Evolutionary conservation across 1,140 invertebrate genomes (phyloP).

Genomic region (Homarus americanus): DNA sequence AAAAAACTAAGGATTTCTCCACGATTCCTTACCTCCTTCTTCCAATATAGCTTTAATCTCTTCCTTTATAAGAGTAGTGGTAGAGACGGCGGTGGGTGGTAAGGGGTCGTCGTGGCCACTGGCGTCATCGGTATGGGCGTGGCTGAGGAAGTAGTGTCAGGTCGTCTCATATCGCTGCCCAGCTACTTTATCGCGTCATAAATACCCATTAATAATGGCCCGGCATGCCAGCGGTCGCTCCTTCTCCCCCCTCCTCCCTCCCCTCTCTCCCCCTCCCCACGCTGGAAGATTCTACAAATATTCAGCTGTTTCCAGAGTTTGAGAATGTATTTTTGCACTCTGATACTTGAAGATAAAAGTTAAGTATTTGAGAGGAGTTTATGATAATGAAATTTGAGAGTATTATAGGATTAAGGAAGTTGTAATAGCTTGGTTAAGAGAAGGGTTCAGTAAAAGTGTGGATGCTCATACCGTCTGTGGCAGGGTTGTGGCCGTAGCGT

Average conservation of each 20-base stretch:
- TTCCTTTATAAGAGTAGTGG: constrained; percentile 25
- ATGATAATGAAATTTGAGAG: constrained; percentile 50
- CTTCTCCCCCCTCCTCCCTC: too few species aligned
- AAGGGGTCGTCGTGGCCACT: constrained; percentile 1
- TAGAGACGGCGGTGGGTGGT: background rate
- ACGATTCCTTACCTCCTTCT: constrained; percentile 15
- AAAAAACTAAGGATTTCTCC: constrained; percentile 22
- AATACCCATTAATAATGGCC: constrained; percentile 70
- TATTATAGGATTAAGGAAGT: constrained; percentile 57
- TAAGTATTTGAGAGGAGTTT: constrained; percentile 59
- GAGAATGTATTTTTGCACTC: constrained; percentile 46
- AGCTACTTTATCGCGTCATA: constrained; percentile 68
- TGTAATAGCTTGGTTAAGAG: constrained; percentile 59
- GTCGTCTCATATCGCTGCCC: constrained; percentile 71
- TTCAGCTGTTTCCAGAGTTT: constrained; percentile 52
- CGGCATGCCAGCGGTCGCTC: constrained; percentile 59
- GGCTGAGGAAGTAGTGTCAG: constrained; percentile 65
- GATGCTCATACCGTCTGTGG: constrained; percentile 31
- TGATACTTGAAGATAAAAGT: constrained; percentile 43
- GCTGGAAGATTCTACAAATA: constrained; percentile 52
- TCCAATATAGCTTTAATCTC: constrained; percentile 50
- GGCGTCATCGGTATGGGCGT: constrained; percentile 62
- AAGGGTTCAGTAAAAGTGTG: constrained; percentile 53
- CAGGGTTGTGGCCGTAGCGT: constrained; percentile 41
- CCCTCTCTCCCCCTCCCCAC: background rate